Evolutionary conservation across 2,113 vertebrate species (phyloP), one percentile per base, ranked within the genome.

Genomic region (Anoura caudifer): DNA sequence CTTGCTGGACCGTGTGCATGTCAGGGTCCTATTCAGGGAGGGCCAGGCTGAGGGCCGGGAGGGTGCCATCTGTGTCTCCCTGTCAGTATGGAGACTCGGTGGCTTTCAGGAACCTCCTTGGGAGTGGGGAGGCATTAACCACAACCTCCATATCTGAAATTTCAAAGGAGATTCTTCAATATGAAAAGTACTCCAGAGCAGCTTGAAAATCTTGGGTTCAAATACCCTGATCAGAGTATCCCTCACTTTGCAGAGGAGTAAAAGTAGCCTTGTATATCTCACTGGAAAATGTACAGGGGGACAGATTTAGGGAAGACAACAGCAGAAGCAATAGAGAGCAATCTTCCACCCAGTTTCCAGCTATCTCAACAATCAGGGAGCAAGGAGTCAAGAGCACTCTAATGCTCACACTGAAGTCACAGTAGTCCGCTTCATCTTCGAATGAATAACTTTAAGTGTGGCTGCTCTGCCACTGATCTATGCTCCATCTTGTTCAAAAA

Each of bases 361-460:
- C 38, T 54, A 14, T 47, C 36, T 92, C n/a, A 5, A 6, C 72
- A 52, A 47, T 63, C 77, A 96, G 84, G 6, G 75, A 94, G 45
- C 81, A n/a, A 79, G 41, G 41, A 90, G 77, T 61, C 22, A 41
- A 84, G 73, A 84, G 83, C 83, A 77, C 12, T 88, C 12, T 6
- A 1, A 77, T 7, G 38, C 69, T 95, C 54, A 70, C 33, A 31
- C 22, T 84, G 26, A 76, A 96, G 31, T 73, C 85, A 94, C 77
- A 93, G 92, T 0, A 36, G 26, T 24, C 45, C 6, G 70, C n/a
- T 94, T 97, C 91, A 84, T 1, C 31, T 24, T 92, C 12, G 72
- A 92, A 97, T 94, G 82, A 95, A 45, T 95, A 70, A 67, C 69
- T 97, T 92, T 96, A 96, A 94, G 79, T 89, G 43, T 47, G 90